Conservation (phyloP, 1,140 invertebrate genomes). For the Dermatophagoides farinae region DNA sequence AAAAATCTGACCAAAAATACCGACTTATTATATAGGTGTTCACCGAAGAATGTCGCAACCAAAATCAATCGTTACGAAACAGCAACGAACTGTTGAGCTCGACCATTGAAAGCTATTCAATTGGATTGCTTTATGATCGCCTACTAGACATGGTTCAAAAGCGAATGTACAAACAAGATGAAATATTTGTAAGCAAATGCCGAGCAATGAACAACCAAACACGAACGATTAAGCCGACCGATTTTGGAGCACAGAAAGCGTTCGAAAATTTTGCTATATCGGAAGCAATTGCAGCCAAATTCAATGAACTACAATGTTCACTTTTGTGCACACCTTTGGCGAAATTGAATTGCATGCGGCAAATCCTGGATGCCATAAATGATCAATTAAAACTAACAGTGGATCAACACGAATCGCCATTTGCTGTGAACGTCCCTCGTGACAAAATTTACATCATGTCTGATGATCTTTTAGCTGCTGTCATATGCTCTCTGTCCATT, state of each 20-base stretch:
- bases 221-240: neutral
- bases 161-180: neutral
- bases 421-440: neutral
- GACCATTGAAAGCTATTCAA: neutral
- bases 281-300: neutral
- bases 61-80: neutral
- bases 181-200: neutral
- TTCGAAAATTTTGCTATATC: slow-evolving; percentile 7
- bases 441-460: slow-evolving; percentile 9
- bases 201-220: neutral
- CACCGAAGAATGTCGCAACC: neutral
- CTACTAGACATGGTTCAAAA: neutral
- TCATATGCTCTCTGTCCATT: neutral
- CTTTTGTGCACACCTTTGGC: slow-evolving; percentile 5
- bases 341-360: slow-evolving; percentile 6
- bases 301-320: neutral
- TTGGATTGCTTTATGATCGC: neutral
- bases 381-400: neutral
- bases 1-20: too few species aligned
- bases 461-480: slow-evolving; percentile 8
- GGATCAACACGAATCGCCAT: neutral
- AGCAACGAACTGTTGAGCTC: neutral
- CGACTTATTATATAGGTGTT: neutral
- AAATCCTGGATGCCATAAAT: slow-evolving; percentile 5
- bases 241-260: slow-evolving; percentile 5